phyloP scores from a whole-genome alignment of 1,140 invertebrate genomes.

The Aphidius ervi region DNA sequence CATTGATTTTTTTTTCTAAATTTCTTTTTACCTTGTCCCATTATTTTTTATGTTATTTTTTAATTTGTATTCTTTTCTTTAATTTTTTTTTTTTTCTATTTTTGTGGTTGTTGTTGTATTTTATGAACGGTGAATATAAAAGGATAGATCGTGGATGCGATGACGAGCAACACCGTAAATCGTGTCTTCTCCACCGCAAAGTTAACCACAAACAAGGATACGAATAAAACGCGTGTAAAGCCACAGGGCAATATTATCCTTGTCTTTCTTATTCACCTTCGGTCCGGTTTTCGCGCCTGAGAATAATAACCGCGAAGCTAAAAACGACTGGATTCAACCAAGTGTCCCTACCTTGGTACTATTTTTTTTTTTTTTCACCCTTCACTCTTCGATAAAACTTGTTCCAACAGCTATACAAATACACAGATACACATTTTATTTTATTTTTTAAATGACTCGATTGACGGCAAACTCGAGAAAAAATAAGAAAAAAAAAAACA shows the following conservation, averaged over 20 bases:
- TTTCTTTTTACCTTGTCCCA: background rate
- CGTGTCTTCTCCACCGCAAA: background rate
- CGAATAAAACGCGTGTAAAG: background rate
- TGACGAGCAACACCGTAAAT: slow-evolving; percentile 22
- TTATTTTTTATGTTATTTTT: background rate
- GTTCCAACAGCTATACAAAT: background rate
- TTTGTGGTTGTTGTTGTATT: background rate
- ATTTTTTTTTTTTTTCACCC: background rate
- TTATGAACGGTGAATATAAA: slow-evolving; percentile 9
- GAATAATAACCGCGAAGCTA: slow-evolving; percentile 19
- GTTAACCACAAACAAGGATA: slow-evolving; percentile 2
- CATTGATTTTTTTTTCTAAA: background rate
- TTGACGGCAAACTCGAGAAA: too few species aligned
- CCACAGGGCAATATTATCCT: background rate
- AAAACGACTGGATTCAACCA: slow-evolving; percentile 5
- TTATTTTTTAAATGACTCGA: too few species aligned
- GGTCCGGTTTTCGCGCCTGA: slow-evolving; percentile 21
- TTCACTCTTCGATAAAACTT: slow-evolving; percentile 8
- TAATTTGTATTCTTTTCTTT: too few species aligned
- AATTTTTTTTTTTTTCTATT: too few species aligned
- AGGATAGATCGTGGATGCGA: slow-evolving; percentile 13
- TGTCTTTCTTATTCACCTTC: background rate
- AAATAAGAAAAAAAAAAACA: too few species aligned
- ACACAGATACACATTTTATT: too few species aligned
- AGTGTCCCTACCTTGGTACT: background rate